phyloP scores from a whole-genome alignment of 2,113 vertebrate species.

The Cromileptes altivelis region DNA sequence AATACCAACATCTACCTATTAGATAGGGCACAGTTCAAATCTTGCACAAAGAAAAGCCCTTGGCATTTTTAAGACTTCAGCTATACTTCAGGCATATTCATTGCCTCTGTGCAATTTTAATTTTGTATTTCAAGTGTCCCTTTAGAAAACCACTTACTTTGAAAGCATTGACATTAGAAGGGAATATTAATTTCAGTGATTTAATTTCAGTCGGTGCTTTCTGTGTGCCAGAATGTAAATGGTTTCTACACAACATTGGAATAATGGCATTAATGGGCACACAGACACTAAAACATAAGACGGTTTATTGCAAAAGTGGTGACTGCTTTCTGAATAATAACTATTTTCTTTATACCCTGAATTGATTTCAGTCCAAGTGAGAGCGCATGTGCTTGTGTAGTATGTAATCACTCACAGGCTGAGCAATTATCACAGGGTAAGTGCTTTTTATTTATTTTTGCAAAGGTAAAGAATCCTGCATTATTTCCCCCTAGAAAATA shows the following conservation, averaged over 20 bases:
- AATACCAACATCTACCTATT: constrained; percentile 7
- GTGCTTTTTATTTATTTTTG: constrained; percentile 57
- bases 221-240: constrained; percentile 45
- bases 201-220: constrained; percentile 35
- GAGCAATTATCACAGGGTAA: constrained; percentile 59
- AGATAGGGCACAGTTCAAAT: neutral
- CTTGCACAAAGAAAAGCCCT: neutral
- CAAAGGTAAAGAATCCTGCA: constrained; percentile 30
- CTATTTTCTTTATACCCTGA: constrained; percentile 30
- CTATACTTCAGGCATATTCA: constrained; percentile 2
- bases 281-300: constrained; percentile 51
- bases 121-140: constrained; percentile 27
- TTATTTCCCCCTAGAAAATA: neutral
- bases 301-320: constrained; percentile 45
- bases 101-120: constrained; percentile 13
- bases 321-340: constrained; percentile 48
- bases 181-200: constrained; percentile 50
- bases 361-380: constrained; percentile 48
- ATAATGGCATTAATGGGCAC: constrained; percentile 53
- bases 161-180: constrained; percentile 58
- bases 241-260: constrained; percentile 20
- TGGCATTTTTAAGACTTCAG: constrained; percentile 10
- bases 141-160: constrained; percentile 47
- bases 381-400: constrained; percentile 38
- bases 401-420: constrained; percentile 52